Percentiles rank a stretch among this genome's conserved stretches.
These are phyloP conservation scores for Tetragonula carbonaria DNA, from an alignment of 2,888 invertebrate species.

Conservation along the genomic window DNA sequence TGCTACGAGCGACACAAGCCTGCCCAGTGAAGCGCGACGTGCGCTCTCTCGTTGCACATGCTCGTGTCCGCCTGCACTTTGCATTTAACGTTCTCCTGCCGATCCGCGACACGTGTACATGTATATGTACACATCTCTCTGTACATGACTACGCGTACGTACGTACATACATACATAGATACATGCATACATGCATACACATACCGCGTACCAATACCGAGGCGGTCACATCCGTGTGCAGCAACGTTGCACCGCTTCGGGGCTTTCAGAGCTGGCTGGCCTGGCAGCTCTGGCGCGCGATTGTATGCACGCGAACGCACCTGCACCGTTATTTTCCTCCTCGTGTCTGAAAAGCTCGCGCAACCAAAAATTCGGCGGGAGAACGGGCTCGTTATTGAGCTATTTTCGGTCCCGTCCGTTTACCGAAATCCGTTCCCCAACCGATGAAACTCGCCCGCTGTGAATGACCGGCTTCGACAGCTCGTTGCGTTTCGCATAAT, in stretches of 20 bases:
- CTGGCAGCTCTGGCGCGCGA: conserved; percentile 25
- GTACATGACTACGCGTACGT: neutral
- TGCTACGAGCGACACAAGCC: conserved; percentile 46
- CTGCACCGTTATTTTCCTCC: conserved; percentile 60
- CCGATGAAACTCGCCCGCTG: conserved; percentile 48
- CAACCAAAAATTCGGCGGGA: conserved; percentile 45
- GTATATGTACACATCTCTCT: neutral
- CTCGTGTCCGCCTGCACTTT: conserved; percentile 45
- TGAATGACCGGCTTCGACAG: conserved; percentile 53
- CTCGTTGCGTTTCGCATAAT: conserved; percentile 52
- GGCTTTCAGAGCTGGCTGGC: conserved; percentile 36
- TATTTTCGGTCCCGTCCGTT: conserved; percentile 50
- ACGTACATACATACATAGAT: too few relatives aligned
- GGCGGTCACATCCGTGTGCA: neutral
- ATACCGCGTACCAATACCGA: too few relatives aligned
- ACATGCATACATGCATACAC: too few relatives aligned
- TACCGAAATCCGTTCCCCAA: conserved; percentile 44
- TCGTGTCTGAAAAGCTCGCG: conserved; percentile 48
- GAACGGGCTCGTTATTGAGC: conserved; percentile 54
- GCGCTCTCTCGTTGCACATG: conserved; percentile 16
- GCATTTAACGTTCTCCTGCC: conserved; percentile 48
- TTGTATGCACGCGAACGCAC: conserved; percentile 50
- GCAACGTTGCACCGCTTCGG: conserved; percentile 34
- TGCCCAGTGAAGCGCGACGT: conserved; percentile 51
- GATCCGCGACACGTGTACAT: conserved; percentile 28